These are phyloP conservation scores for Merodon equestris DNA, from an alignment of 2,888 invertebrate species.

Conservation along the genomic window DNA sequence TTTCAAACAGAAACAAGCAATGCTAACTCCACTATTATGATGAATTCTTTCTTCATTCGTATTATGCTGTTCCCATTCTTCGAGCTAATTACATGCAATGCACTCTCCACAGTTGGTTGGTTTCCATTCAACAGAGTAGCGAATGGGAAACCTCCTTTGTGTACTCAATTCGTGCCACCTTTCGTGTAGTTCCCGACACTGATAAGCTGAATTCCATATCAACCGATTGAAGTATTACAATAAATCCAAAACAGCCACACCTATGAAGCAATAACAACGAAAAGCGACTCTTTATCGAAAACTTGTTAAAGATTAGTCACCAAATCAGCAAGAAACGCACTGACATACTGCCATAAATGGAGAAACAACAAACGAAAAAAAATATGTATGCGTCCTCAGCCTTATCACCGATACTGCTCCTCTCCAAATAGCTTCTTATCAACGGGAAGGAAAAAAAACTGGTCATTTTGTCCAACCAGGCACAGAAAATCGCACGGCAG, in stretches of 20 bases:
- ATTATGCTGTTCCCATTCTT: too few species aligned
- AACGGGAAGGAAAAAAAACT: constrained; percentile 5
- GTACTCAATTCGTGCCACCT: too few species aligned
- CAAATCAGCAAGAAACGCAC: constrained; percentile 25
- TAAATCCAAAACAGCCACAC: constrained; percentile 48
- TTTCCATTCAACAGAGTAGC: constrained; percentile 18
- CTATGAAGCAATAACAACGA: constrained; percentile 44
- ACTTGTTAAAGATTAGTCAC: constrained; percentile 65
- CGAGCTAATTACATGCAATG: constrained; percentile 1
- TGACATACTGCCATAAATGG: constrained; percentile 5
- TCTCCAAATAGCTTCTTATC: constrained; percentile 38
- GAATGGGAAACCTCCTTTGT: too few species aligned
- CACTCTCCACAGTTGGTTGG: constrained; percentile 32
- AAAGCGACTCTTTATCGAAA: constrained; percentile 54
- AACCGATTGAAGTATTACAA: constrained; percentile 9
- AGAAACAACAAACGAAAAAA: not conserved
- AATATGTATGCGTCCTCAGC: constrained; percentile 4
- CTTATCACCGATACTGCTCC: constrained; percentile 41
- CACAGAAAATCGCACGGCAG: too few species aligned
- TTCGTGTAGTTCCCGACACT: not conserved
- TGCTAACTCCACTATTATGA: too few species aligned
- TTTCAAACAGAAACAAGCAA: too few species aligned
- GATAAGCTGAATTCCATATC: not conserved
- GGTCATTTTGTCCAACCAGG: not conserved
- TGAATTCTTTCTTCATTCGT: too few species aligned